Percentiles rank a stretch among this genome's conserved stretches.
phyloP scores from a whole-genome alignment of 2,888 invertebrate species.

The Rhagophthalmus giganteus region DNA sequence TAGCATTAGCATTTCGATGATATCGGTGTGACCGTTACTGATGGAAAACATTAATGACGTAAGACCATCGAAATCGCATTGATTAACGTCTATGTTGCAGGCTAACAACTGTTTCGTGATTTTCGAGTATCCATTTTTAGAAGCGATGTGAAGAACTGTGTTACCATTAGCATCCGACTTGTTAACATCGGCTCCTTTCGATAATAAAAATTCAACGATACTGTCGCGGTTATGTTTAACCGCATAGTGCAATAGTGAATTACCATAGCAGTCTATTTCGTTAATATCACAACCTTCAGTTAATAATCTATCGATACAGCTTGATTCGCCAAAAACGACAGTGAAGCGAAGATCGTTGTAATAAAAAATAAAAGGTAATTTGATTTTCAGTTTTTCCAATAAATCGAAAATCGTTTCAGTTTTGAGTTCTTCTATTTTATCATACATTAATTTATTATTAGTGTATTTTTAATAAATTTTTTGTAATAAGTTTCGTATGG shows the following conservation, averaged over 20 bases:
- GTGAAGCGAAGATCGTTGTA: neutral
- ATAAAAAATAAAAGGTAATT: neutral
- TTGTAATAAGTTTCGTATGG: no score
- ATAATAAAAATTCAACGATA: neutral
- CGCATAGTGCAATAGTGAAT: neutral
- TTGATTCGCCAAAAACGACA: neutral
- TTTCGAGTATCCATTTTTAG: neutral
- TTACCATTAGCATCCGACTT: neutral
- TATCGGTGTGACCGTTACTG: neutral
- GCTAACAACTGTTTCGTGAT: neutral
- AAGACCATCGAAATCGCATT: neutral
- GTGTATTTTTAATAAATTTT: neutral
- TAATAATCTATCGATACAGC: neutral
- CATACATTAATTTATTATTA: neutral
- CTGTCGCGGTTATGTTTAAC: neutral
- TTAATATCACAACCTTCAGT: neutral
- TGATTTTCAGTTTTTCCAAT: neutral
- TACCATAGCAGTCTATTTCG: neutral
- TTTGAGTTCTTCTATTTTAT: neutral
- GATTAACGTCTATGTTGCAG: neutral
- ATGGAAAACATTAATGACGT: neutral
- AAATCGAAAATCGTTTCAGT: neutral
- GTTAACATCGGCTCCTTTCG: conserved; percentile 1
- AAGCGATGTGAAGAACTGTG: neutral
- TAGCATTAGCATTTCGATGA: neutral